These are phyloP conservation scores for Ciconia stormi DNA, from an alignment of 2,113 vertebrate species.

Conservation along the genomic window DNA sequence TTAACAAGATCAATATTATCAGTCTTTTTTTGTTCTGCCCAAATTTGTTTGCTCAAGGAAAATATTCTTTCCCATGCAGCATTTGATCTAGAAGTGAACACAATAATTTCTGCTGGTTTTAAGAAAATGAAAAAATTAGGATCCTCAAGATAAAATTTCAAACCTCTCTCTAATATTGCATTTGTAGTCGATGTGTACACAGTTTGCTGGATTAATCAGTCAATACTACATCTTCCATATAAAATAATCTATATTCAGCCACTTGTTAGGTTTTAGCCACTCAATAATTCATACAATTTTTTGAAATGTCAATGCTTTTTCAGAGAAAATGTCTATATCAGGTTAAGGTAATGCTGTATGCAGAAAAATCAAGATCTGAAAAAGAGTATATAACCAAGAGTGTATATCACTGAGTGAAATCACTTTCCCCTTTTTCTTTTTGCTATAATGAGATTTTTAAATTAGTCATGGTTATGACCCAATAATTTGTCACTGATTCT, in stretches of 20 bases:
- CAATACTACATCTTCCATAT: neutral
- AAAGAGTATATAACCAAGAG: rapidly evolving
- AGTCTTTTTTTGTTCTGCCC: neutral
- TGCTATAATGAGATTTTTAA: neutral
- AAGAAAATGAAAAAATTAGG: neutral
- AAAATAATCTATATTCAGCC: neutral
- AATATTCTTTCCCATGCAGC: neutral
- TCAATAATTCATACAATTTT: neutral
- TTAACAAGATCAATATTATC: neutral
- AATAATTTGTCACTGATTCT: neutral
- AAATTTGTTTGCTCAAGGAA: neutral
- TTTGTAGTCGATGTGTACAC: neutral
- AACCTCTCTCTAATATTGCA: neutral
- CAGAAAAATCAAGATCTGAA: neutral
- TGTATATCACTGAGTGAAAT: neutral
- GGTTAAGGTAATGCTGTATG: neutral
- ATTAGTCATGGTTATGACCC: neutral
- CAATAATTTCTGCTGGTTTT: neutral
- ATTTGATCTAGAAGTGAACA: neutral
- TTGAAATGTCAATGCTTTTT: neutral
- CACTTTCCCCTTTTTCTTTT: neutral
- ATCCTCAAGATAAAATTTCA: neutral
- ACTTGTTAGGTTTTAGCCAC: neutral
- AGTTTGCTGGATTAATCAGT: neutral
- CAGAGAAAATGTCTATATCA: neutral